Percentiles rank a stretch among this genome's conserved stretches.
These are phyloP conservation scores for Tenrec ecaudatus DNA, from an alignment of 2,113 vertebrate species.

Conservation along the genomic window DNA sequence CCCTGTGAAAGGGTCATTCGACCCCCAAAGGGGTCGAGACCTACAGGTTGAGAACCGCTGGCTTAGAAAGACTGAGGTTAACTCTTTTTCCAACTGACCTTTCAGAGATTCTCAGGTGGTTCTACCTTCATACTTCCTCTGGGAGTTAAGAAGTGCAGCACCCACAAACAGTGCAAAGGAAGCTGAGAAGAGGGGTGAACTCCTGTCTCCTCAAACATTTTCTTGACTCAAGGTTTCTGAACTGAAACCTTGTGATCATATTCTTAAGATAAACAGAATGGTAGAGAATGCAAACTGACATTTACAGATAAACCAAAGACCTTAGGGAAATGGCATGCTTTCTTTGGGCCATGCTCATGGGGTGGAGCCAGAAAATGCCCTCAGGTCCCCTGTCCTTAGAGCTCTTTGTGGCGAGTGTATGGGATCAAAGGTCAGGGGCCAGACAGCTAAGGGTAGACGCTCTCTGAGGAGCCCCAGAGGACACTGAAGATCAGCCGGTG, in stretches of 20 bases:
- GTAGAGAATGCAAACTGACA: constrained; percentile 20
- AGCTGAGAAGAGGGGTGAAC: background rate
- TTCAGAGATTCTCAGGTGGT: background rate
- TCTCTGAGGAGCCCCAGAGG: background rate
- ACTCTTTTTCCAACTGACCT: background rate
- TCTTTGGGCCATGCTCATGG: constrained; percentile 22
- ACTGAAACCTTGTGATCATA: background rate
- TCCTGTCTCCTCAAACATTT: background rate
- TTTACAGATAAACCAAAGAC: constrained; percentile 70
- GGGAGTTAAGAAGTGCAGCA: background rate
- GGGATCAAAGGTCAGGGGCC: background rate
- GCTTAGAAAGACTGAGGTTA: no score
- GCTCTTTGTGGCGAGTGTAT: background rate
- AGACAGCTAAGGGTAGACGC: background rate
- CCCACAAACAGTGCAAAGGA: background rate
- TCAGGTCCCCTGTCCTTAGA: background rate
- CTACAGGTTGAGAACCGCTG: no score
- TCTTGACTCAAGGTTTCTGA: background rate
- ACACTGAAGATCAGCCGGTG: background rate
- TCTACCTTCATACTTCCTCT: no score
- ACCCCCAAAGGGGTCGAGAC: no score
- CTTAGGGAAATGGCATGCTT: constrained; percentile 51
- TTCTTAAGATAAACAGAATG: constrained; percentile 56
- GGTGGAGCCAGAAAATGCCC: constrained; percentile 1
- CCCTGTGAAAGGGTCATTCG: no score